These are phyloP conservation scores for Ephydatia muelleri DNA, from an alignment of 37 sponge, comb jelly and placozoan species.

Conservation along the genomic window DNA sequence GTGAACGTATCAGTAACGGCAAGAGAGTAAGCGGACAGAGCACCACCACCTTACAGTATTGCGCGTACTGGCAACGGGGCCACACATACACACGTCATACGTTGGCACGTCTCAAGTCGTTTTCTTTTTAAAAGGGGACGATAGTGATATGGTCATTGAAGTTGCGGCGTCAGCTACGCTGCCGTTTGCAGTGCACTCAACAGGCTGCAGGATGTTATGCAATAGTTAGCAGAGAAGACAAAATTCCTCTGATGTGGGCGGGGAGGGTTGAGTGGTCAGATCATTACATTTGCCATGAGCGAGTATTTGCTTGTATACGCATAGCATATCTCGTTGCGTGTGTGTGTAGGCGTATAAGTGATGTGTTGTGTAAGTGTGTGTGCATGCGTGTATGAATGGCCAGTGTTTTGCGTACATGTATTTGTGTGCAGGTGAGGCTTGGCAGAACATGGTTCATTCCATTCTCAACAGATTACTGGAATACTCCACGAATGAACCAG, in stretches of 20 bases:
- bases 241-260: not conserved
- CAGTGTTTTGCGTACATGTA: not conserved
- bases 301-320: too few relatives aligned
- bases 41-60: not conserved
- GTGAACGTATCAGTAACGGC: slow-evolving; percentile 50
- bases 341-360: not conserved
- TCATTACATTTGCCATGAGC: not conserved
- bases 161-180: too few relatives aligned
- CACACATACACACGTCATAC: too few relatives aligned
- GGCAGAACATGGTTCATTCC: not conserved
- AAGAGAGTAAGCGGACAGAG: slow-evolving; percentile 43
- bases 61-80: too few relatives aligned
- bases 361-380: not conserved
- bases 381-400: not conserved
- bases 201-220: too few relatives aligned
- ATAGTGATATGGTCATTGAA: too few relatives aligned
- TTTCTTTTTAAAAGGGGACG: too few relatives aligned
- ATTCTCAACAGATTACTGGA: slow-evolving; percentile 44
- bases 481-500: slow-evolving; percentile 33
- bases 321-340: not conserved
- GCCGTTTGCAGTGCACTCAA: too few relatives aligned
- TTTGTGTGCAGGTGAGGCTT: not conserved
- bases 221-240: not conserved
- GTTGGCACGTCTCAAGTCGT: too few relatives aligned
- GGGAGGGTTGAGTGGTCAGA: not conserved